Base-by-base conservation (phyloP, 2,113 vertebrate genomes). In the Zosterops lateralis region DNA sequence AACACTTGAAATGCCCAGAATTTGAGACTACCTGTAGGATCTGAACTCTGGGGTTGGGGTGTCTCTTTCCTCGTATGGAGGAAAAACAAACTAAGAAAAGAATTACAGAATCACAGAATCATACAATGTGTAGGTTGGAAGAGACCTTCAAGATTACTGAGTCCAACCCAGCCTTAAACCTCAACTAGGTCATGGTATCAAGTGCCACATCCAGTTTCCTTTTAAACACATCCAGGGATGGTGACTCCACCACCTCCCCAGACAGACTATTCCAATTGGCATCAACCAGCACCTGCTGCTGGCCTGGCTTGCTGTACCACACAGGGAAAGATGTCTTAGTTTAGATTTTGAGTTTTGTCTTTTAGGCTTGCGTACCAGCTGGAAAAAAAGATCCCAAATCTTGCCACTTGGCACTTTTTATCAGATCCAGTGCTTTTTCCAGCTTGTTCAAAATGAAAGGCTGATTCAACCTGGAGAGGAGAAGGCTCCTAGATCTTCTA, bases 51-150 rank as follows among this genome's bases (percentile, higher is more conserved):
- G 36, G 22, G 34, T 31, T 82, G 57, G 70, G 6, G 19, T 54
- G 38, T 31, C 28, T 48, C 28, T 85, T 80, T 38, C 24, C 5
- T 12, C 32, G 28, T 32, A 13, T 64, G 75, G 68, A 70, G 45
- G 72, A 74, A 81, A 70, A 86, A 64, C 54, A 75, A 76, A 15
- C 18, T 83, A 88, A 89, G 17, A 73, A 90, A 96, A 90, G 31
- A 75, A 92, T 36, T 36, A 36, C 36, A 36, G 36, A 36, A 36
- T 36, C 36, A 36, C 36, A 36, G 36, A 36, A 36, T 36, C 36
- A 36, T 9, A 36, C 9, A 36, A 36, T 36, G 36, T 36, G 36
- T 36, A 36, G 9, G 36, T 36, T 36, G 36, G 36, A 36, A 36
- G 36, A 36, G 36, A 36, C 36, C 36, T 36, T 36, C 36, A 36